A percentile compares a stretch with the other conserved stretches of the same genome.
phyloP scores from a whole-genome alignment of 2,797 vertebrate genomes.

The Alcedo quadribrachys region DNA sequence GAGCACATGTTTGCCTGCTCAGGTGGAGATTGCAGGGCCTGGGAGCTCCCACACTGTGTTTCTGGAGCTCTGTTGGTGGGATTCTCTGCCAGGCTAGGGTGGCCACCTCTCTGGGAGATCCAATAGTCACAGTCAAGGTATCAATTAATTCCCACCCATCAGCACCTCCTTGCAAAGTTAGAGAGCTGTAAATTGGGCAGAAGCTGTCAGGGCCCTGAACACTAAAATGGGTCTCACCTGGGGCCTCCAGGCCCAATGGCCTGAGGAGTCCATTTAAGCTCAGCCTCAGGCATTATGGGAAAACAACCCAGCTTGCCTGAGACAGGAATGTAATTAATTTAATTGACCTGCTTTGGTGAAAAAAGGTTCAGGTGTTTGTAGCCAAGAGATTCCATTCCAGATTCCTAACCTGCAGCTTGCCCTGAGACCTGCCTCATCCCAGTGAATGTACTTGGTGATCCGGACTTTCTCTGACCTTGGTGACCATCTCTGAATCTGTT shows the following conservation, averaged over 20 bases:
- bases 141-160: neutral
- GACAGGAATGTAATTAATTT: too few relatives aligned
- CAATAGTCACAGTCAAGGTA: neutral
- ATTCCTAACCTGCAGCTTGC: neutral
- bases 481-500: neutral
- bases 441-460: neutral
- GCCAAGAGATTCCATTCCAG: neutral
- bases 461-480: neutral
- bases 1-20: neutral
- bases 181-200: neutral
- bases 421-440: neutral
- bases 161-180: neutral
- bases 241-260: too few relatives aligned
- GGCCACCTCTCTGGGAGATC: neutral
- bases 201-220: neutral
- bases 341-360: too few relatives aligned
- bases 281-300: neutral
- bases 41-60: neutral
- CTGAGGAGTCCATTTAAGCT: neutral
- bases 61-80: neutral
- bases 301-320: too few relatives aligned
- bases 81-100: neutral
- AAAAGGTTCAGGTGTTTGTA: too few relatives aligned
- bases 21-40: neutral
- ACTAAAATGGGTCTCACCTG: neutral